Percentiles rank a stretch among this genome's conserved stretches.
Evolutionary conservation across 2,113 vertebrate species (phyloP).

Genomic region (Phasianus colchicus): DNA sequence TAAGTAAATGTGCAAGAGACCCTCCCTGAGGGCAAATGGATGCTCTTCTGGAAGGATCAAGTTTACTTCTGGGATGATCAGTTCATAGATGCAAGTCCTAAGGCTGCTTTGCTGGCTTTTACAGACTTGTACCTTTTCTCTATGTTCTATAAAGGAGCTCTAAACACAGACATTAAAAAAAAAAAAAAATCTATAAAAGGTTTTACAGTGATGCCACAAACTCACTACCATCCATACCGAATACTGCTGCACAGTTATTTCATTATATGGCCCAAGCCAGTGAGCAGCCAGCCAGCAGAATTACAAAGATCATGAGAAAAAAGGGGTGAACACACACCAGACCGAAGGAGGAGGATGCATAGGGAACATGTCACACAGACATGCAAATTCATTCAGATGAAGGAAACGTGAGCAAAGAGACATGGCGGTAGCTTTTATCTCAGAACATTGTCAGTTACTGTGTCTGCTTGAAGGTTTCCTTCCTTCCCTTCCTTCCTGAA

Average conservation of each 20-base stretch:
- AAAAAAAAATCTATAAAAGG: neutral
- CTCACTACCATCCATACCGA: neutral
- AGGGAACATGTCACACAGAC: accelerated
- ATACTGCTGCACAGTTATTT: neutral
- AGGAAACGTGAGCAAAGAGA: neutral
- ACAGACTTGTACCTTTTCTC: accelerated
- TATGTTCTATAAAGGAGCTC: accelerated
- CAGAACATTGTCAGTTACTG: neutral
- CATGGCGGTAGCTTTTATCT: accelerated
- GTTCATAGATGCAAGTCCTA: neutral
- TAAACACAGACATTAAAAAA: neutral
- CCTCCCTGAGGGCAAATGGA: neutral
- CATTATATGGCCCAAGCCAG: neutral
- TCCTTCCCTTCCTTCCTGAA: too few species aligned
- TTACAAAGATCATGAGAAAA: accelerated
- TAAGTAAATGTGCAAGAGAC: neutral
- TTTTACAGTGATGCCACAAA: accelerated
- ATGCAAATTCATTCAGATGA: accelerated
- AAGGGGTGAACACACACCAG: accelerated
- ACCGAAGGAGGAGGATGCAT: neutral
- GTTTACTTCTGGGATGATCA: accelerated
- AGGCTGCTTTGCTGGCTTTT: neutral
- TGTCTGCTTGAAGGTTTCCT: neutral
- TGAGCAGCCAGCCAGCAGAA: neutral
- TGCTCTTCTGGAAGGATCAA: neutral